Evolutionary conservation across 2,888 invertebrate genomes (phyloP).

Genomic region (Lasioglossum calceatum): DNA sequence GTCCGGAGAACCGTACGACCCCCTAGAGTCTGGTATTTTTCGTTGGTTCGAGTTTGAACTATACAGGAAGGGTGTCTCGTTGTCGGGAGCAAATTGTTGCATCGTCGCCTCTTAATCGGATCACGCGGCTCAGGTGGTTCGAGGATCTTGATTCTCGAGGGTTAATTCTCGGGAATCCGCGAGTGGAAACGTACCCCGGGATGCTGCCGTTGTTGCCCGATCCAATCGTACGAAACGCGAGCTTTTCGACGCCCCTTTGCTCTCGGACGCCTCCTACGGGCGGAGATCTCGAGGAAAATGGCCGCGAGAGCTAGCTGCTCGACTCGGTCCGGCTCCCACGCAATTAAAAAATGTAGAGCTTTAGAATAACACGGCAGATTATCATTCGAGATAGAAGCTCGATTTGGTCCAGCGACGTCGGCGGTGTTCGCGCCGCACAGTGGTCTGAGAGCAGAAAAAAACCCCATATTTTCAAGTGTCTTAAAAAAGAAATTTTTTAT

Average conservation of each 20-base stretch:
- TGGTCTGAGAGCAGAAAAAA: too few relatives aligned
- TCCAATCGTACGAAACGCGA: background rate
- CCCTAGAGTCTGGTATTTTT: background rate
- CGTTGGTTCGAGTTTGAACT: background rate
- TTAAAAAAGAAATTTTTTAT: too few relatives aligned
- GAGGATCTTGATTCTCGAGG: background rate
- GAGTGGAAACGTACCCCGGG: background rate
- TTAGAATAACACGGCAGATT: background rate
- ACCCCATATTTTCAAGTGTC: too few relatives aligned
- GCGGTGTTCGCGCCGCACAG: background rate
- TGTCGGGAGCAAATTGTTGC: background rate
- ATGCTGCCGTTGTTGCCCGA: background rate
- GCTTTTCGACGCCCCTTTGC: background rate
- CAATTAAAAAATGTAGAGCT: background rate
- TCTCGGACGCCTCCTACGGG: slow-evolving; percentile 5
- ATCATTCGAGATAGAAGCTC: background rate
- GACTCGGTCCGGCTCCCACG: background rate
- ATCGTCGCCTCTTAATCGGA: background rate
- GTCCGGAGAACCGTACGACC: background rate
- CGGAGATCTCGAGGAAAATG: slow-evolving; percentile 2
- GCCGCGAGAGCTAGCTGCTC: background rate
- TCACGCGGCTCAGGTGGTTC: background rate
- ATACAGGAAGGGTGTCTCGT: background rate
- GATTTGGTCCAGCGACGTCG: background rate
- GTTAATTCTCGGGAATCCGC: background rate